Conservation (phyloP, 1,140 invertebrate genomes). For the Plectrocnemia conspersa region DNA sequence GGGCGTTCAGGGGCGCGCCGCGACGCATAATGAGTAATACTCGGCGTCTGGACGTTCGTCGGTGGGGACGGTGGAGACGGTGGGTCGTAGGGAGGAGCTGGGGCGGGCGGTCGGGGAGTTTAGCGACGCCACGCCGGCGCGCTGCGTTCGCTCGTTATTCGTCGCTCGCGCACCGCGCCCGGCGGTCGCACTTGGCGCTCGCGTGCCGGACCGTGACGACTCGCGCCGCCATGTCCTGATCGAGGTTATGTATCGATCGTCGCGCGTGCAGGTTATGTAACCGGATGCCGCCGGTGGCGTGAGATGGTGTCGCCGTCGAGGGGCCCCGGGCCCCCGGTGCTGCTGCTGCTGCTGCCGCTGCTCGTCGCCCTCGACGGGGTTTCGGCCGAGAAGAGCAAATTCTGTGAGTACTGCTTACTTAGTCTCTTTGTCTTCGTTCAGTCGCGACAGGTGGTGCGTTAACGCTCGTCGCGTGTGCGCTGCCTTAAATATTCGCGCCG, state of each 20-base stretch:
- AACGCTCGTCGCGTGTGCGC: too few relatives aligned
- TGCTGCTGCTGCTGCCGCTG: constrained; percentile 9
- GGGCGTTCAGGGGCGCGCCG: background rate
- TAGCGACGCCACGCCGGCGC: background rate
- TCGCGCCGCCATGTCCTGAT: background rate
- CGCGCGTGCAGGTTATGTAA: background rate
- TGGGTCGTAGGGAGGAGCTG: background rate
- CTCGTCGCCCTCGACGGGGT: constrained; percentile 12
- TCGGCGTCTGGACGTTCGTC: background rate
- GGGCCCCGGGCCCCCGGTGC: constrained; percentile 19
- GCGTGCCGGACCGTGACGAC: background rate
- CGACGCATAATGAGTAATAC: background rate
- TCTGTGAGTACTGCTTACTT: constrained; percentile 29
- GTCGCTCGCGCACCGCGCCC: background rate
- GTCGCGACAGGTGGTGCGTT: too few relatives aligned
- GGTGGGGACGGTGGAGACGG: background rate
- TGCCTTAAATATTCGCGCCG: too few relatives aligned
- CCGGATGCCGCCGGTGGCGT: background rate
- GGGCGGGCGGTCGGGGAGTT: background rate
- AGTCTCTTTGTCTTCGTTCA: too few relatives aligned
- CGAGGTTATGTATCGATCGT: background rate
- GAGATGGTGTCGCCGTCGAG: constrained; percentile 5
- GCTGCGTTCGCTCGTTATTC: constrained; percentile 13
- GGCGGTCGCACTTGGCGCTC: constrained; percentile 5
- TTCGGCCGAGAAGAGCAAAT: constrained; percentile 33